Evolutionary conservation across 2,888 invertebrate genomes (phyloP).

Genomic region (Yponomeuta sedellus): DNA sequence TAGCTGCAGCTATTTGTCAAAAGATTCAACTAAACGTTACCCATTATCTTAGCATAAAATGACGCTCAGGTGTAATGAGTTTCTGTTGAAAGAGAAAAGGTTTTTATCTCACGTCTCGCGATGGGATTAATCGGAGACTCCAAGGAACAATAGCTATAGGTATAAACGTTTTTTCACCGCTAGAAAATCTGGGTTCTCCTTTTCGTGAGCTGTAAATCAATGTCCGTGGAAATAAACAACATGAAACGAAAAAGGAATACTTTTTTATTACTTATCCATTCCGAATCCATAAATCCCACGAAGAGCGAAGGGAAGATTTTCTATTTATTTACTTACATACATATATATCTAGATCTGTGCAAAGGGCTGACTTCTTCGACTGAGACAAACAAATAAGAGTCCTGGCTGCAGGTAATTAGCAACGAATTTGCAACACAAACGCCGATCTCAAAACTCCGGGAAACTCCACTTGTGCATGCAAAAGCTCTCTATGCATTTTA

Average conservation of each 20-base stretch:
- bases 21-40: conserved; percentile 52
- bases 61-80: conserved; percentile 14
- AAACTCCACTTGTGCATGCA: conserved; percentile 45
- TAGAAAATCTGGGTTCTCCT: background rate
- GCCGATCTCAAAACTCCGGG: conserved; percentile 30
- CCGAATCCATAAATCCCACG: background rate
- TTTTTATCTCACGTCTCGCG: background rate
- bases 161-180: background rate
- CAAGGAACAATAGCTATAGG: background rate
- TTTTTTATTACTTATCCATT: background rate
- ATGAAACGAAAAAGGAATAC: background rate
- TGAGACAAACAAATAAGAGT: background rate
- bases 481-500: conserved; percentile 54
- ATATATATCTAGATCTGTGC: background rate
- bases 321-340: background rate
- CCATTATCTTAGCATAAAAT: conserved; percentile 43
- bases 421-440: background rate
- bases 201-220: background rate
- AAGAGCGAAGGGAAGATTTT: background rate
- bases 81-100: conserved; percentile 5
- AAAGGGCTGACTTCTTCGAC: background rate
- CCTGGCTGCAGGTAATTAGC: background rate
- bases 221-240: background rate
- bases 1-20: conserved; percentile 50
- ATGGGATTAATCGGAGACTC: background rate